Base-by-base conservation (phyloP, 2,797 vertebrate species). In the Argyrosomus regius region DNA sequence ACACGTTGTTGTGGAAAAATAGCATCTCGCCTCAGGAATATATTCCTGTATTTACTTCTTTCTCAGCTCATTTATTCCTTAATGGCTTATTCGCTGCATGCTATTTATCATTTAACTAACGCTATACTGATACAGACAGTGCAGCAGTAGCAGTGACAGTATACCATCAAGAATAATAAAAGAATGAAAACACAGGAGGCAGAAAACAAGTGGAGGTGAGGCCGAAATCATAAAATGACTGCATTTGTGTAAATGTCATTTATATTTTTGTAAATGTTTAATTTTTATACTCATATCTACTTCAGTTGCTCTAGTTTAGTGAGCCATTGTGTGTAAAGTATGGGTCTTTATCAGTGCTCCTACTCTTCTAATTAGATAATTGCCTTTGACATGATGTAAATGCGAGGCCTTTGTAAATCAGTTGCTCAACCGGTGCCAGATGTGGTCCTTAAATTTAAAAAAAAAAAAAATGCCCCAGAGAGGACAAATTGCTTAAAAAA, bases 371-470 rank as follows among this genome's bases (percentile, higher is more conserved):
- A 67, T 73, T 69, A 75, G 22, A 65, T 39, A 75, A 75, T 28
- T 63, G 50, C 43, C 31, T 50, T 49, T 73, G 46, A 75, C 20
- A 56, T 67, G 57, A 80, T 77, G 39, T 26, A 62, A 72, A 72
- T 65, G 49, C 7, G 5, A 53, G 11, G 17, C 77, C 57, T 72
- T 43, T 43, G 53, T 79, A 77, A 77, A 77, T 80, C 48, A 61
- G 60, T 56, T 2, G 4, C 56, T 82, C 46, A 77, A 56, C 17
- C 65, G 39, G 60, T 59, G 50, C 59, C 49, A 69, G 65, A 61
- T 72, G 72, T 71, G 62, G 43, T 72, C 50, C 26, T 86, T 22
- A 26, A 65, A 43, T 69, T 78, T 75, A 18, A 13, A 43, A 24
- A 77, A 13, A 43, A 24, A 77, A 49, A 73, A 86, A 28, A 49